Evolutionary conservation across 37 sponge, comb jelly and placozoan genomes (phyloP).

Genomic region (Diacarnus erythraeanus): DNA sequence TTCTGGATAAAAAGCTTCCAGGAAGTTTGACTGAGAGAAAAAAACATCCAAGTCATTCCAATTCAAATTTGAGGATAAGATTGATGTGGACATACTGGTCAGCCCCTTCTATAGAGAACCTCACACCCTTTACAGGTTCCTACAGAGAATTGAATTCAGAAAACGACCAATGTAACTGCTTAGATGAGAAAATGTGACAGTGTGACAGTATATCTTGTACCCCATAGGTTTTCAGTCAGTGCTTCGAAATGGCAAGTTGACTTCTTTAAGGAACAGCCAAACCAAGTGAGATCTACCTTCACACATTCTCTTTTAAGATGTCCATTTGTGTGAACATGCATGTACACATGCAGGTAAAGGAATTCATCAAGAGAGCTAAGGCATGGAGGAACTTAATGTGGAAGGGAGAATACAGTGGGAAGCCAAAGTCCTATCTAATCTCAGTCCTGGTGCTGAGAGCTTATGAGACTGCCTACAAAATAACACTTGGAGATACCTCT

Average conservation of each 20-base stretch:
- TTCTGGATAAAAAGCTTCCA: not conserved
- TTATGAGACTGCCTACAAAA: constrained; percentile 29
- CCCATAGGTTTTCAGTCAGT: not conserved
- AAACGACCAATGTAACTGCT: not conserved
- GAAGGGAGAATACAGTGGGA: constrained; percentile 6
- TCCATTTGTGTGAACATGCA: no score
- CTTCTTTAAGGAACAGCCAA: constrained; percentile 50
- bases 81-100: constrained; percentile 51
- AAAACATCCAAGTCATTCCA: constrained; percentile 6
- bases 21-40: not conserved
- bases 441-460: constrained; percentile 42
- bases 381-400: constrained; percentile 58
- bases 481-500: not conserved
- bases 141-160: not conserved
- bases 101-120: constrained; percentile 49
- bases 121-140: constrained; percentile 21
- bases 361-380: constrained; percentile 61
- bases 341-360: not conserved
- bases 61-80: constrained; percentile 13
- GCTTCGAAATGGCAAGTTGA: constrained; percentile 67
- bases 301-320: no score
- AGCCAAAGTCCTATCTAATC: constrained; percentile 44
- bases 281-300: constrained; percentile 25
- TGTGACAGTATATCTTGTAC: not conserved
- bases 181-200: not conserved